Evolutionary conservation across 2,113 vertebrate species (phyloP).

Genomic region (Atlantisia rogersi): DNA sequence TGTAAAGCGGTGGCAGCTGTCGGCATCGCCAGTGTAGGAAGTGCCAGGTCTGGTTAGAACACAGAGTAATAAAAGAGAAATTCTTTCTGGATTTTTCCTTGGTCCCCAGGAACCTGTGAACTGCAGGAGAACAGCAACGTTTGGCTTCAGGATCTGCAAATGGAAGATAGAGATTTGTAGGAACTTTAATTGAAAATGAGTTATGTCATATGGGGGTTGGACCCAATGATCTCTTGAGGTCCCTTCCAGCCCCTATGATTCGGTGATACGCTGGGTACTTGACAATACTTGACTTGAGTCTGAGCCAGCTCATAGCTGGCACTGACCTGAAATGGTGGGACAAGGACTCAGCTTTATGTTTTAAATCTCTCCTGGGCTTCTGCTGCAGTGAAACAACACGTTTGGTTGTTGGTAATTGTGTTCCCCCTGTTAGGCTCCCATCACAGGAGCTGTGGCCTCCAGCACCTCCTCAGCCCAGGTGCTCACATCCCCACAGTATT

Average conservation of each 20-base stretch:
- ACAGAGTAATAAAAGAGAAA: background rate
- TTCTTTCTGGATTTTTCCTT: background rate
- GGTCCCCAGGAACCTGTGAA: background rate
- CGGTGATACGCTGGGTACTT: background rate
- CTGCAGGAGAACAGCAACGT: background rate
- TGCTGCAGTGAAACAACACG: background rate
- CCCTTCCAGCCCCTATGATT: too few relatives aligned
- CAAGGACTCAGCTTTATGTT: background rate
- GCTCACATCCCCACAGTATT: background rate
- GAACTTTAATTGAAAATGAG: background rate
- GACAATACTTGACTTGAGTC: background rate
- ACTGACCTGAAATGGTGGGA: background rate
- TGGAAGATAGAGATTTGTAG: background rate
- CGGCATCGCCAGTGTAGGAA: background rate
- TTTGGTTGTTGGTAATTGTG: background rate
- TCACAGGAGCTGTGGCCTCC: too few relatives aligned
- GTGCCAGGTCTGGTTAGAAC: background rate
- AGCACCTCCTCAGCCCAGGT: too few relatives aligned
- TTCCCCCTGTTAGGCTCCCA: background rate
- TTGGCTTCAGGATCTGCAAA: background rate
- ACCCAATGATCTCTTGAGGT: too few relatives aligned
- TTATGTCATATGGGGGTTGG: background rate
- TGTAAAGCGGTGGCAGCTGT: background rate
- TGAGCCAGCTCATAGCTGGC: background rate
- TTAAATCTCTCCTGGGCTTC: background rate